Evolutionary conservation across 2,888 invertebrate genomes (phyloP).

Genomic region (Toxonevra muliebris): DNA sequence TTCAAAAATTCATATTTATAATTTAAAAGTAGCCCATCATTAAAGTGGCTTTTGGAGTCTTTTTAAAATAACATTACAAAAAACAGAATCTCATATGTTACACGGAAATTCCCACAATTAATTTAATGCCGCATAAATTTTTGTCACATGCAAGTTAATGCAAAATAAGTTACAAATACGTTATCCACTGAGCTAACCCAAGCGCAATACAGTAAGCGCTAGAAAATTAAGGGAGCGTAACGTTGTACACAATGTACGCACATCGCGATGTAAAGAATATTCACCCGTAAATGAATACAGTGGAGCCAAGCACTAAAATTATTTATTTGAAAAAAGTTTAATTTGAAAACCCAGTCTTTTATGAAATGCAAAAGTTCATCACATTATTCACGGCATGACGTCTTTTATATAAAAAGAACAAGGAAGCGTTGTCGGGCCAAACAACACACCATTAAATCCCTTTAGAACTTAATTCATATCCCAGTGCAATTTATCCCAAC

Average conservation of each 20-base stretch:
- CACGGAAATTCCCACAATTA: slow-evolving; percentile 48
- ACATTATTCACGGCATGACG: too few species aligned
- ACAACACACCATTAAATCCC: slow-evolving; percentile 56
- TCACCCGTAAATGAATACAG: too few species aligned
- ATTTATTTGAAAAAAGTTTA: too few species aligned
- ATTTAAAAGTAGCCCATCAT: too few species aligned
- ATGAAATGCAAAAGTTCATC: too few species aligned
- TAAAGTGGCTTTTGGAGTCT: too few species aligned
- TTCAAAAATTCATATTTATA: too few species aligned
- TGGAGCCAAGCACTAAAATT: too few species aligned
- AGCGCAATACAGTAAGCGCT: not conserved
- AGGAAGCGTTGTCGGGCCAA: not conserved
- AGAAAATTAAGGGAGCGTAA: slow-evolving; percentile 16
- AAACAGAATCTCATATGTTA: slow-evolving; percentile 12
- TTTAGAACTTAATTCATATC: slow-evolving; percentile 61
- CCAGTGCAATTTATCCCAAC: slow-evolving; percentile 55
- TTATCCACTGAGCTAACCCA: not conserved
- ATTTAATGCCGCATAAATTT: slow-evolving; percentile 47
- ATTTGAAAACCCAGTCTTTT: too few species aligned
- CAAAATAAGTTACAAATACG: not conserved
- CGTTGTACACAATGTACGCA: not conserved
- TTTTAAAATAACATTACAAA: not conserved
- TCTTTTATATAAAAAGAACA: not conserved
- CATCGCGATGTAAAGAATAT: too few species aligned
- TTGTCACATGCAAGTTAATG: not conserved